Conservation (phyloP, 2,113 vertebrate species). For the Ibidorhyncha struthersii region DNA sequence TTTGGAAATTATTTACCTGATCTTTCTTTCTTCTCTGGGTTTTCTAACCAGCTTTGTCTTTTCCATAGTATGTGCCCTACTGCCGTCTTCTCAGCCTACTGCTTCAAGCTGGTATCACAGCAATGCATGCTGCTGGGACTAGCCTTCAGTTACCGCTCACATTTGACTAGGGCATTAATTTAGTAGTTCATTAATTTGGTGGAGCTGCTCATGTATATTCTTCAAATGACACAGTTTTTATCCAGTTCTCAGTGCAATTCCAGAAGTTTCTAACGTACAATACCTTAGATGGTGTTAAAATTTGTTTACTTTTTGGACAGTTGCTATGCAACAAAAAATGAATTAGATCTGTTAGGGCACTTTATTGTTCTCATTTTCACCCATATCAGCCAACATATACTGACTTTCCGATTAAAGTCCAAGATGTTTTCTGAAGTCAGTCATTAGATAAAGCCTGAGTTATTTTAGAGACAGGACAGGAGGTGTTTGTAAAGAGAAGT, state of each 20-base stretch:
- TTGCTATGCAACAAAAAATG: background rate
- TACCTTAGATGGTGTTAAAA: background rate
- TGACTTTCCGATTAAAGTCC: background rate
- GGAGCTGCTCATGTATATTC: background rate
- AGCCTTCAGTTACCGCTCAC: background rate
- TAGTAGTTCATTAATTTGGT: background rate
- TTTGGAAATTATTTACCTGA: background rate
- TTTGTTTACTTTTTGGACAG: background rate
- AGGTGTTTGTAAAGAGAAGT: background rate
- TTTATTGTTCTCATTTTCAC: background rate
- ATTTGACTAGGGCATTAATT: background rate
- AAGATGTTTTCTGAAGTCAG: background rate
- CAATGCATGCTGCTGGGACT: background rate
- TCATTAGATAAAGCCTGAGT: background rate
- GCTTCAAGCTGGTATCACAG: background rate
- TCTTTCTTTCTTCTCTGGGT: background rate
- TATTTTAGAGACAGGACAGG: background rate
- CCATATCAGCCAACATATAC: background rate
- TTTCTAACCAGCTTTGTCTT: background rate
- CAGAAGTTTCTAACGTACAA: background rate
- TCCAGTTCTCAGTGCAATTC: background rate
- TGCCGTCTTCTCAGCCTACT: background rate
- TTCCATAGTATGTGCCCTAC: background rate
- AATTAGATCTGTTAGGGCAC: background rate
- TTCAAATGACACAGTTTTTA: background rate